Conservation (phyloP, 1,140 invertebrate genomes). For the Antheraea pernyi region DNA sequence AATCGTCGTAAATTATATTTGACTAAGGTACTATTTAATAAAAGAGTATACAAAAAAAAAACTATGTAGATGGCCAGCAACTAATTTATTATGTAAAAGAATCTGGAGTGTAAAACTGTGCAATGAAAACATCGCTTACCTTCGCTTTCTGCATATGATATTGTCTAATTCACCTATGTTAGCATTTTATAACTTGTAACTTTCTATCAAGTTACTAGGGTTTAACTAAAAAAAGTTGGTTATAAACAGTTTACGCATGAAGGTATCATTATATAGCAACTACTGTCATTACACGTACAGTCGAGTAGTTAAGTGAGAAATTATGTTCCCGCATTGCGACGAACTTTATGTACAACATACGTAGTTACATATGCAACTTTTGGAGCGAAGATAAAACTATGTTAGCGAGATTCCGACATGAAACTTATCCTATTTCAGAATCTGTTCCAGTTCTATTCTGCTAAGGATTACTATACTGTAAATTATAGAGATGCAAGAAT, state of each 20-base stretch:
- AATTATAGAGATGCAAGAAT: not conserved
- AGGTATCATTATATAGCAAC: not conserved
- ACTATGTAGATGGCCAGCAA: too few species aligned
- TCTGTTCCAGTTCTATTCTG: not conserved
- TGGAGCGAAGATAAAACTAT: not conserved
- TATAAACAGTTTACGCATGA: not conserved
- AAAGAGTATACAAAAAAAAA: too few species aligned
- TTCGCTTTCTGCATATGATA: not conserved
- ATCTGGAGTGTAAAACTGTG: too few species aligned
- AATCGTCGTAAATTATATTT: too few species aligned
- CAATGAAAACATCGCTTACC: too few species aligned
- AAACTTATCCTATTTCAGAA: not conserved
- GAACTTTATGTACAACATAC: not conserved
- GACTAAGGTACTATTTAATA: too few species aligned
- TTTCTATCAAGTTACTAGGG: too few species aligned
- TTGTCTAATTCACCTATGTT: not conserved
- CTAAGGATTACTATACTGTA: not conserved
- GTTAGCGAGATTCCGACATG: not conserved
- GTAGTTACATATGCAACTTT: not conserved
- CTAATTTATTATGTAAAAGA: too few species aligned
- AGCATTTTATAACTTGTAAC: not conserved
- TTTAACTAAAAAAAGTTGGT: not conserved
- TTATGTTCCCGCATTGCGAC: not conserved
- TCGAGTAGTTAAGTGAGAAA: not conserved
- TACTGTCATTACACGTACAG: slow-evolving; percentile 1